phyloP scores from a whole-genome alignment of 2,797 vertebrate species.

The Notolepis coatsorum region DNA sequence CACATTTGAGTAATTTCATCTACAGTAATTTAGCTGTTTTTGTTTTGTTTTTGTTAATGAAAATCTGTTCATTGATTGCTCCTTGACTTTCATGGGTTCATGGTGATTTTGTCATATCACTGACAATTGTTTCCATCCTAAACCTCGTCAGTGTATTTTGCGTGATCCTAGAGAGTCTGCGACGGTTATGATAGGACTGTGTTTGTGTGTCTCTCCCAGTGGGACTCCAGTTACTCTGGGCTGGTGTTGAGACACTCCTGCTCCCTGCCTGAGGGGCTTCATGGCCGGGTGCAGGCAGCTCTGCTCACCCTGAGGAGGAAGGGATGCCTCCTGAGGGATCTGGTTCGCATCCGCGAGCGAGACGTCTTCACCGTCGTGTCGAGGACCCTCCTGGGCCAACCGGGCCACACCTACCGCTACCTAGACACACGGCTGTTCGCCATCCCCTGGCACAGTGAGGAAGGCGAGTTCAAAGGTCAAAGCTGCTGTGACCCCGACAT shows the following conservation, averaged over 20 bases:
- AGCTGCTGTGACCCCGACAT: conserved; percentile 86
- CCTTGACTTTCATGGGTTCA: background rate
- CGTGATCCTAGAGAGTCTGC: background rate
- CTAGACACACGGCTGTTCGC: conserved; percentile 95
- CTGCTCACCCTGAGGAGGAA: conserved; percentile 84
- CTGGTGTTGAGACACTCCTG: conserved; percentile 85
- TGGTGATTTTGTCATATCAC: background rate
- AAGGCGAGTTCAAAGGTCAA: conserved; percentile 67
- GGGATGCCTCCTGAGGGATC: conserved; percentile 90
- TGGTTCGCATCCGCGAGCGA: conserved; percentile 92
- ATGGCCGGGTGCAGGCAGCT: conserved; percentile 85
- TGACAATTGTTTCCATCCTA: too few species aligned
- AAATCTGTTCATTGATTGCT: background rate
- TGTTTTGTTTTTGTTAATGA: too few species aligned
- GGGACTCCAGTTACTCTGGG: conserved; percentile 93
- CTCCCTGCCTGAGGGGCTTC: conserved; percentile 84
- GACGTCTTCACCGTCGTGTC: conserved; percentile 94
- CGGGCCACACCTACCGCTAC: conserved; percentile 95
- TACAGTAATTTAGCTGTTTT: background rate
- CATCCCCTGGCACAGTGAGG: conserved; percentile 91
- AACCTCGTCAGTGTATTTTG: background rate
- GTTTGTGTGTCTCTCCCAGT: conserved; percentile 78
- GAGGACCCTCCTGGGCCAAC: conserved; percentile 90
- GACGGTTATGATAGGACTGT: background rate
- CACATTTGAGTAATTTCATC: background rate